These are phyloP conservation scores for Gryllus longicercus DNA, from an alignment of 2,888 invertebrate species.

Conservation along the genomic window DNA sequence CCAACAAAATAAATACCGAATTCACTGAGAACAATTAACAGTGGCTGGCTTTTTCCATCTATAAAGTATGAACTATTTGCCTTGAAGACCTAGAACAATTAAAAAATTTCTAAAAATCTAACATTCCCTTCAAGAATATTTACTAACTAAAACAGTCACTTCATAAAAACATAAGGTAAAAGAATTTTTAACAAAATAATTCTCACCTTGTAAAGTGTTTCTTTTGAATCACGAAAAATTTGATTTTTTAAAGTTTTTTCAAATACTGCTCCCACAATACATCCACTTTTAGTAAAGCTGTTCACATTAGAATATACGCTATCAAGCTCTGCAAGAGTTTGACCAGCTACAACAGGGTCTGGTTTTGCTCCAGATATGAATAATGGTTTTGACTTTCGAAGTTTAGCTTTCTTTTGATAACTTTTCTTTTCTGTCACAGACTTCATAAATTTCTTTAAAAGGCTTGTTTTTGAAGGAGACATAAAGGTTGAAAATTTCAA, in stretches of 20 bases:
- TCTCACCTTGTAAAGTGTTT: constrained; percentile 67
- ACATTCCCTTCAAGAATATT: too few species aligned
- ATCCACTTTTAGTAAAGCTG: not conserved
- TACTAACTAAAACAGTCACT: not conserved
- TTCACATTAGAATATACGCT: constrained; percentile 35
- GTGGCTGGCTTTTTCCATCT: constrained; percentile 69
- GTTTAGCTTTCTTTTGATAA: constrained; percentile 59
- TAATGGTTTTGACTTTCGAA: constrained; percentile 44
- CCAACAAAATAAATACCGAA: constrained; percentile 70
- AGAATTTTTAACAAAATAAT: constrained; percentile 23
- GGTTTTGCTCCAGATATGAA: constrained; percentile 45
- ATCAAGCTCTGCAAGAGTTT: constrained; percentile 55
- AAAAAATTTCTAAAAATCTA: too few species aligned
- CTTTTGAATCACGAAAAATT: constrained; percentile 66
- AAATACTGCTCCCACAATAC: constrained; percentile 48
- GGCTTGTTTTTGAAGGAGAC: constrained; percentile 55
- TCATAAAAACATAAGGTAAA: constrained; percentile 33
- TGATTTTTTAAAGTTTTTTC: constrained; percentile 56
- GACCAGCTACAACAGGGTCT: constrained; percentile 43
- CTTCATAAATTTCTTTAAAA: constrained; percentile 71
- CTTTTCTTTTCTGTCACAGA: constrained; percentile 77
- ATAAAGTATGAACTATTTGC: constrained; percentile 70
- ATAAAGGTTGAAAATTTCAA: not conserved
- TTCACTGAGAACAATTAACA: constrained; percentile 70
- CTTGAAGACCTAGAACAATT: constrained; percentile 60